Conservation (phyloP, 37 sponge, comb jelly and placozoan genomes). For the Agelas oroides region DNA sequence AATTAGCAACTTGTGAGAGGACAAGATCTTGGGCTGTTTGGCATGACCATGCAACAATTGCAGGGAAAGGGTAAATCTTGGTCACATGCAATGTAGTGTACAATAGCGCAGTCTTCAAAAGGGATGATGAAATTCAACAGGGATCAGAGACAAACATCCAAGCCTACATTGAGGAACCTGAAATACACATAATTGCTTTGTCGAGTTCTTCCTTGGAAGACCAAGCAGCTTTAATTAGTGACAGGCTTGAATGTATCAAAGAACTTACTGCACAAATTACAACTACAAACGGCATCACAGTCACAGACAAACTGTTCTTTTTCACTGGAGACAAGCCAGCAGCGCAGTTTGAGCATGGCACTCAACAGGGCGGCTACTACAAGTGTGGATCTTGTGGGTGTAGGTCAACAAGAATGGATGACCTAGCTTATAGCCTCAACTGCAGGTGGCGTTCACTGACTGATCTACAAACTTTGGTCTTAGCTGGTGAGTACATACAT, state of each 20-base stretch:
- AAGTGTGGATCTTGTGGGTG: slow-evolving; percentile 32
- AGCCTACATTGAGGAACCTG: slow-evolving; percentile 32
- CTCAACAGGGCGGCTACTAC: slow-evolving; percentile 26
- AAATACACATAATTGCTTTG: slow-evolving; percentile 21
- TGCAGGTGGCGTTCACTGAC: background rate
- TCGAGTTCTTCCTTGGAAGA: background rate
- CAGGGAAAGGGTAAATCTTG: too few species aligned
- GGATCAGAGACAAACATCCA: too few species aligned
- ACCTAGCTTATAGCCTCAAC: background rate
- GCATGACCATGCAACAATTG: too few species aligned
- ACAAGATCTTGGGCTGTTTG: too few species aligned
- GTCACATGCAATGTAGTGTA: too few species aligned
- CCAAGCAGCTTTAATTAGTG: slow-evolving; percentile 28
- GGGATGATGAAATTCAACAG: too few species aligned
- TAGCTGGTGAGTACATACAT: background rate
- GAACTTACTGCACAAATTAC: background rate
- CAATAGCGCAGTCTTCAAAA: too few species aligned
- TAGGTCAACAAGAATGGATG: background rate
- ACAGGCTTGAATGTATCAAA: slow-evolving; percentile 3
- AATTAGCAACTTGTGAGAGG: too few species aligned
- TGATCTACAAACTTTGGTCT: slow-evolving; percentile 7
- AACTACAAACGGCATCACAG: background rate
- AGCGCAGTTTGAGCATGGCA: slow-evolving; percentile 21
- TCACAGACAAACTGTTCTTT: slow-evolving; percentile 10
- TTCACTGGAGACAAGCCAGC: slow-evolving; percentile 41